Conservation (phyloP, 2,888 invertebrate genomes). For the Sthenelais limicola region DNA sequence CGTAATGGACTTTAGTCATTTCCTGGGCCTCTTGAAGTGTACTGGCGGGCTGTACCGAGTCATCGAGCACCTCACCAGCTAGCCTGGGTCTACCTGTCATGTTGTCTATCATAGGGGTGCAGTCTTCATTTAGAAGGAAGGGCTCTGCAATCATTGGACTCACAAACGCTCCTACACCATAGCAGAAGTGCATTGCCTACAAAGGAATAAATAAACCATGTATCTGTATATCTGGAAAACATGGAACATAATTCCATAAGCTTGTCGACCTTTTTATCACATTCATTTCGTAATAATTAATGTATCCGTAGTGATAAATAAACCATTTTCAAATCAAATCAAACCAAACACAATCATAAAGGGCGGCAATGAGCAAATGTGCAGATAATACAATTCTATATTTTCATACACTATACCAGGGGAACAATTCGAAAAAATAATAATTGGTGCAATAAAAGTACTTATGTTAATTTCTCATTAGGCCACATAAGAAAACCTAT, state of each 20-base stretch:
- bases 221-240: not conserved
- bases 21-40: conserved; percentile 60
- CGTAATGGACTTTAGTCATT: conserved; percentile 68
- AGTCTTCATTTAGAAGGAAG: conserved; percentile 73
- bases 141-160: conserved; percentile 74
- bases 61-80: conserved; percentile 1
- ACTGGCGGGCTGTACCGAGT: conserved; percentile 43
- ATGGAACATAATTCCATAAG: not conserved
- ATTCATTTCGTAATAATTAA: too few relatives aligned
- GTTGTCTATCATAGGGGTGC: conserved; percentile 66
- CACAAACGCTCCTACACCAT: conserved; percentile 74
- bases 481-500: too few relatives aligned
- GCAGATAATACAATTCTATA: too few relatives aligned
- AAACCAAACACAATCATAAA: too few relatives aligned
- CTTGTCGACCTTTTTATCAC: too few relatives aligned
- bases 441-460: too few relatives aligned
- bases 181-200: conserved; percentile 74
- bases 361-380: too few relatives aligned
- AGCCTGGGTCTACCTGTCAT: not conserved
- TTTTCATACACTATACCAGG: too few relatives aligned
- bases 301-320: too few relatives aligned
- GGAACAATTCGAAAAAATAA: too few relatives aligned
- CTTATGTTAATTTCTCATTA: too few relatives aligned
- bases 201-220: conserved; percentile 22
- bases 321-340: too few relatives aligned